Conservation (phyloP, 2,888 invertebrate species). For the Spodoptera exigua region DNA sequence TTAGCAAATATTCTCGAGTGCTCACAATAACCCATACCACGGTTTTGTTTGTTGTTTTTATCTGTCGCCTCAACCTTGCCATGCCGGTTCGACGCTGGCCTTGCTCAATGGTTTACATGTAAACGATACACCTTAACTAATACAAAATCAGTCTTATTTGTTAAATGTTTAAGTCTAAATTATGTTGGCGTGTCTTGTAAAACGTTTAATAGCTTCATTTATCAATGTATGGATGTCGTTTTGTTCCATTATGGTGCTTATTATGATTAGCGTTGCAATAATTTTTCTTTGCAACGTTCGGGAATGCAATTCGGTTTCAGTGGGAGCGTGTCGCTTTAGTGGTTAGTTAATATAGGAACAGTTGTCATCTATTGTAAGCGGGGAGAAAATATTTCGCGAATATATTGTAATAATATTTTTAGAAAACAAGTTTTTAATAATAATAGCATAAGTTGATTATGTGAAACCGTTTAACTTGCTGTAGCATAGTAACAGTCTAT, state of each 20-base stretch:
- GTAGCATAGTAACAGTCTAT: conserved; percentile 5
- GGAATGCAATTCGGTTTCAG: conserved; percentile 28
- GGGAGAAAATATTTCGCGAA: background rate
- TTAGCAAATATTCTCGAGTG: conserved; percentile 58
- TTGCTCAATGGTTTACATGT: conserved; percentile 72
- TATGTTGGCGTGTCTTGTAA: conserved; percentile 26
- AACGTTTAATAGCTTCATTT: conserved; percentile 47
- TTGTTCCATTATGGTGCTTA: conserved; percentile 37
- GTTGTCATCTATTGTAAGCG: conserved; percentile 3
- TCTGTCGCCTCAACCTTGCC: conserved; percentile 79
- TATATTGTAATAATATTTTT: background rate
- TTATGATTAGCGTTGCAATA: background rate
- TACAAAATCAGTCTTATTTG: conserved; percentile 50
- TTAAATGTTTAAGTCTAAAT: conserved; percentile 48
- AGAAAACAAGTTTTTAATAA: background rate
- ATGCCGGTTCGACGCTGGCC: conserved; percentile 71
- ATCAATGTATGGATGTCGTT: conserved; percentile 33
- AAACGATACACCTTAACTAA: conserved; percentile 49
- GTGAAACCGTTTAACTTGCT: too few species aligned
- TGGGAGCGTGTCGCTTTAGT: conserved; percentile 34
- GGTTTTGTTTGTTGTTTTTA: conserved; percentile 72
- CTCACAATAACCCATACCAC: conserved; percentile 62
- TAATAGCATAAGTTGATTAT: too few species aligned
- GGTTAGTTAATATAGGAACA: conserved; percentile 15
- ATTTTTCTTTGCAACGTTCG: conserved; percentile 27